A percentile compares a stretch with the other conserved stretches of the same genome.
phyloP scores from a whole-genome alignment of 2,888 invertebrate species.

The Eristalis arbustorum region DNA sequence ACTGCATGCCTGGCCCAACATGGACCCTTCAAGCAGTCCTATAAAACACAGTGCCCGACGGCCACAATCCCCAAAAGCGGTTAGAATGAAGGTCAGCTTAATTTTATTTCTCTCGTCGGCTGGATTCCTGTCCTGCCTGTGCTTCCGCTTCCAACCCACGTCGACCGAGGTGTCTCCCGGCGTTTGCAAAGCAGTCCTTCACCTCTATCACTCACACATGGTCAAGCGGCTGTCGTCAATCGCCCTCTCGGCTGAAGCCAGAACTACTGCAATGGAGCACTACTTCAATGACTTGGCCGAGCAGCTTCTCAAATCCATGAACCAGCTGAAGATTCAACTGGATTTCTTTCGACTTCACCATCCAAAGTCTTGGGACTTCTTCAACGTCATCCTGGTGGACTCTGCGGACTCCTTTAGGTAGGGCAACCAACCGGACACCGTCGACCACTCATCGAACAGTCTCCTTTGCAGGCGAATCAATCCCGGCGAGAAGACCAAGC shows the following conservation, averaged over 20 bases:
- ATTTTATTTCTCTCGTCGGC: background rate
- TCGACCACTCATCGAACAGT: background rate
- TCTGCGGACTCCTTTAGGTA: slow-evolving; percentile 46
- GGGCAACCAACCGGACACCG: background rate
- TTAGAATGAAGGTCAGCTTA: slow-evolving; percentile 19
- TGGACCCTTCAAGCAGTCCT: background rate
- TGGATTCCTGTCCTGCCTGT: background rate
- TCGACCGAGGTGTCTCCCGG: background rate
- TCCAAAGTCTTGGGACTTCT: slow-evolving; percentile 27
- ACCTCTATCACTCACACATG: slow-evolving; percentile 7
- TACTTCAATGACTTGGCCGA: slow-evolving; percentile 45
- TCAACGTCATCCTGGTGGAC: slow-evolving; percentile 53
- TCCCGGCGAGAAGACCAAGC: slow-evolving; percentile 47
- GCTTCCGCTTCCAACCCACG: slow-evolving; percentile 12
- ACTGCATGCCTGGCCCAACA: background rate
- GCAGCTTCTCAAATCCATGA: slow-evolving; percentile 6
- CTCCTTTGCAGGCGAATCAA: slow-evolving; percentile 33
- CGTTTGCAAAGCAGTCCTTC: background rate
- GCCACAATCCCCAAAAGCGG: background rate
- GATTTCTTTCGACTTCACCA: background rate
- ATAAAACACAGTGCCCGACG: slow-evolving; percentile 11
- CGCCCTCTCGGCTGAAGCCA: slow-evolving; percentile 28
- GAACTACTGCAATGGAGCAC: background rate
- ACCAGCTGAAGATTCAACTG: slow-evolving; percentile 32
- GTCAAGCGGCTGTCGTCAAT: slow-evolving; percentile 10